A percentile compares a stretch with the other conserved stretches of the same genome.
Evolutionary conservation across 2,888 invertebrate genomes (phyloP).

Genomic region (Trichopoda pennipes): DNA sequence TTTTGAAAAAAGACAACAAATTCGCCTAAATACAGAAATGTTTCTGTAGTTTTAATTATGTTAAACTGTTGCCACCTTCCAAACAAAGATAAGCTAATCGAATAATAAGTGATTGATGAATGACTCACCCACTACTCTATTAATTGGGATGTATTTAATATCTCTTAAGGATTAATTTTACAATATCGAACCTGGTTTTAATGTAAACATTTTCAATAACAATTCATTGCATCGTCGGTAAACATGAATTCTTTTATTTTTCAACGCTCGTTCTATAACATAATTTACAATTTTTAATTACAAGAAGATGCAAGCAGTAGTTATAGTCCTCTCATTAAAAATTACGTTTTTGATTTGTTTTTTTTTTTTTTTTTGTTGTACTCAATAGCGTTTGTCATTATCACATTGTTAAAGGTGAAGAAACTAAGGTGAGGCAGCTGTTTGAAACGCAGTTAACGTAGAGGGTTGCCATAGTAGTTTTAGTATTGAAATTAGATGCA

Average conservation of each 20-base stretch:
- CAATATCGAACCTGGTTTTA: neutral
- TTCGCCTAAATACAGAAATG: too few species aligned
- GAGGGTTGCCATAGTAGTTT: neutral
- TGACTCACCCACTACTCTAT: too few species aligned
- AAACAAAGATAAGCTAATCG: too few species aligned
- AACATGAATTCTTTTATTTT: conserved; percentile 5
- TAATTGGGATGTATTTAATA: neutral
- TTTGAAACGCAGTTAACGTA: neutral
- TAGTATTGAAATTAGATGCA: neutral
- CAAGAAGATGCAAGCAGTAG: conserved; percentile 18
- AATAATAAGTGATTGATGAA: too few species aligned
- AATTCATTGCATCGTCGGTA: conserved; percentile 2
- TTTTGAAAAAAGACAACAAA: too few species aligned
- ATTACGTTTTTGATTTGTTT: conserved; percentile 34
- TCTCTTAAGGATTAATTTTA: neutral
- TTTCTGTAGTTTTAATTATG: too few species aligned
- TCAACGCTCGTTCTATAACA: neutral
- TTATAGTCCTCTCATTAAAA: conserved; percentile 51
- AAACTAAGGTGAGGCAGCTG: conserved; percentile 23
- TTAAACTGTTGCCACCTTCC: too few species aligned
- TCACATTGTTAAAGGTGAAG: conserved; percentile 27
- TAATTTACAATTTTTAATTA: conserved; percentile 37
- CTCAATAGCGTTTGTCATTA: conserved; percentile 25
- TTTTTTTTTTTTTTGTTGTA: neutral
- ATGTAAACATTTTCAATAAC: neutral